Conservation (phyloP, 2,888 invertebrate species). For the Tetramorium bicarinatum region DNA sequence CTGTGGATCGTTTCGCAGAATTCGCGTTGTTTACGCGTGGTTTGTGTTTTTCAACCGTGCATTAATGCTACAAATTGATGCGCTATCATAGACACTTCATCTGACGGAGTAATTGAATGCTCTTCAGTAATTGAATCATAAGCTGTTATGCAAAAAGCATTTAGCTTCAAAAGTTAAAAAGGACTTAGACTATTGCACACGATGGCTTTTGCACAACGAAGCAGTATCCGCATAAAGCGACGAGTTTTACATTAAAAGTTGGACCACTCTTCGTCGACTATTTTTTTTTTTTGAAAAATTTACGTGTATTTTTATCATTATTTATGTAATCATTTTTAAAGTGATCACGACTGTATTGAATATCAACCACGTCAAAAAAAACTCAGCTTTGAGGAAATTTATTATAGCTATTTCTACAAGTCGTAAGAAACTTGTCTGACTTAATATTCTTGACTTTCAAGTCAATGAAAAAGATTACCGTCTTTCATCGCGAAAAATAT, state of each 20-base stretch:
- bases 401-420: neutral
- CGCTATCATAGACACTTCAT: neutral
- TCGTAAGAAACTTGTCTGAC: neutral
- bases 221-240: neutral
- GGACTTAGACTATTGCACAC: no score
- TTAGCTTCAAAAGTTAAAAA: neutral
- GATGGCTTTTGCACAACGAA: neutral
- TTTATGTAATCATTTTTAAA: neutral
- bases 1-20: neutral
- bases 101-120: slow-evolving; percentile 1
- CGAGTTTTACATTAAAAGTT: neutral
- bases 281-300: neutral
- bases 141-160: neutral
- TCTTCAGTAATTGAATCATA: no score
- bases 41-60: neutral
- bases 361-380: neutral
- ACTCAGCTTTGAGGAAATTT: neutral
- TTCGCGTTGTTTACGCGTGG: neutral
- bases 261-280: neutral
- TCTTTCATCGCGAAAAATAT: neutral
- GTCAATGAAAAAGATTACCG: neutral
- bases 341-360: neutral
- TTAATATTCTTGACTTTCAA: neutral
- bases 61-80: neutral
- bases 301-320: neutral